A percentile compares a stretch with the other conserved stretches of the same genome.
Conservation (phyloP, 1,140 invertebrate genomes). For the Limonius californicus region DNA sequence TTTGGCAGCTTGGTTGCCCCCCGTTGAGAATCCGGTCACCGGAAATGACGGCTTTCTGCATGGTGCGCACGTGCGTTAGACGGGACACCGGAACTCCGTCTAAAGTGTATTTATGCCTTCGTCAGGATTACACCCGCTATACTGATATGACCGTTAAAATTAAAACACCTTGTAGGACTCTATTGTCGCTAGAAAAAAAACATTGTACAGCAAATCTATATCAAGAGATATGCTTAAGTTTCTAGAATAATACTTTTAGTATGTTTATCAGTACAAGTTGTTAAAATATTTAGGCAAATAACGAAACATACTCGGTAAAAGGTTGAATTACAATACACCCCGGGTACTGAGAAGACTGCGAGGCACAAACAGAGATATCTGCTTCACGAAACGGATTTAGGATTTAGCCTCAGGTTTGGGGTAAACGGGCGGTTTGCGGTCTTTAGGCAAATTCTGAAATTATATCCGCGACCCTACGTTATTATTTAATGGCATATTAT, state of each 20-base stretch:
- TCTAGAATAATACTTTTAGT: no score
- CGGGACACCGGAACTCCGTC: conserved; percentile 21
- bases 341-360: not conserved
- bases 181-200: no score
- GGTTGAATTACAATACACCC: no score
- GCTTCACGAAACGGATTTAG: conserved; percentile 8
- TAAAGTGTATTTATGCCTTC: conserved; percentile 18
- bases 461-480: conserved; percentile 25
- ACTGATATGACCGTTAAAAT: not conserved
- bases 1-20: conserved; percentile 18
- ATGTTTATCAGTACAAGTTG: no score
- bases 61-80: conserved; percentile 21
- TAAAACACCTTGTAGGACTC: no score
- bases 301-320: no score
- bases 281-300: no score
- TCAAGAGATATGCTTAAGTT: no score
- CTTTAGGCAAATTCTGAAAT: conserved; percentile 24
- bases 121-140: not conserved
- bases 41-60: conserved; percentile 27
- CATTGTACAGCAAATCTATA: no score
- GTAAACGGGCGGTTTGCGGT: conserved; percentile 21
- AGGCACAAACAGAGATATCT: conserved; percentile 4
- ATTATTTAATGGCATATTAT: conserved; percentile 38
- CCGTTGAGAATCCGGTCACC: conserved; percentile 19
- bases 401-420: conserved; percentile 9